Evolutionary conservation across 2,797 vertebrate genomes (phyloP).

Genomic region (Numenius phaeopus): DNA sequence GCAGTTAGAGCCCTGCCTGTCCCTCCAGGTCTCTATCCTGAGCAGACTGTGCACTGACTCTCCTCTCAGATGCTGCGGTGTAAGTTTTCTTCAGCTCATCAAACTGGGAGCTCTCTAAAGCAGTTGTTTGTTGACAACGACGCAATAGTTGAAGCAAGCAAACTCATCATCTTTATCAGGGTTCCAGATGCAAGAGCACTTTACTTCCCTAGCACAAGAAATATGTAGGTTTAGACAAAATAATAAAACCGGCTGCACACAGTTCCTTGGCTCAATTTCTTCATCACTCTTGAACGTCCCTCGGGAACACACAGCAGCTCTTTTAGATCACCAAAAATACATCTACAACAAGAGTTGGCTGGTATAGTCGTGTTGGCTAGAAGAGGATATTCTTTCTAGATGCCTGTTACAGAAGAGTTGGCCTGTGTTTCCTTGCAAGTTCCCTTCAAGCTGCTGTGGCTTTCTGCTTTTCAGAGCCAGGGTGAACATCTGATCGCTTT

Average conservation of each 20-base stretch:
- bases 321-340: background rate
- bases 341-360: background rate
- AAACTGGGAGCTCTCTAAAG: background rate
- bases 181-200: background rate
- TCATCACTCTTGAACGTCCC: background rate
- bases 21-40: background rate
- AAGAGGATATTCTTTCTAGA: constrained; percentile 6
- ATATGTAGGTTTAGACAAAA: background rate
- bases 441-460: constrained; percentile 1
- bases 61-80: background rate
- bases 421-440: background rate
- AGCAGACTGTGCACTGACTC: background rate
- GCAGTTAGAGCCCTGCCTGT: background rate
- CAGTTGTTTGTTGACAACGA: background rate
- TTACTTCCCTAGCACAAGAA: background rate
- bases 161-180: background rate
- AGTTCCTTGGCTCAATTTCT: background rate
- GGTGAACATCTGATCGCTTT: background rate
- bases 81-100: background rate
- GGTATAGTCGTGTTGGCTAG: background rate
- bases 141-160: background rate
- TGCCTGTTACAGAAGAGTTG: background rate
- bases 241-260: background rate
- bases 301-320: background rate
- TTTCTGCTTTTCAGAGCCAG: constrained; percentile 14